Evolutionary conservation across 2,888 invertebrate species (phyloP).

Genomic region (Drosophila dives): DNA sequence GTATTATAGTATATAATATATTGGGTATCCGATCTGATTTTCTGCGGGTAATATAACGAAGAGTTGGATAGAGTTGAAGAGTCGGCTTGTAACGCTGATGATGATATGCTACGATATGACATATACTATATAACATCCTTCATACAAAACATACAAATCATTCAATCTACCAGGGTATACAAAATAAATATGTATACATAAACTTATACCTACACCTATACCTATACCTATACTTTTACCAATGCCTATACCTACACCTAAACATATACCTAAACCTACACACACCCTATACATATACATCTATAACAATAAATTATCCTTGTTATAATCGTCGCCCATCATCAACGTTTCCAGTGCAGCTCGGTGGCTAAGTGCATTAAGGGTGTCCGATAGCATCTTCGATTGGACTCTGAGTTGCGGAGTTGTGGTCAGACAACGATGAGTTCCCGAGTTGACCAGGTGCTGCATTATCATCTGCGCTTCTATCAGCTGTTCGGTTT

Average conservation of each 20-base stretch:
- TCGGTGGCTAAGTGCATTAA: not conserved
- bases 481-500: slow-evolving; percentile 76
- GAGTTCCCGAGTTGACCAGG: slow-evolving; percentile 39
- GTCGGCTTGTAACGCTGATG: no score
- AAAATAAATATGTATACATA: no score
- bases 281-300: not conserved
- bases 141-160: no score
- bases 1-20: not conserved
- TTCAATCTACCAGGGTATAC: no score
- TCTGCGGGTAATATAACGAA: no score
- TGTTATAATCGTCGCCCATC: not conserved
- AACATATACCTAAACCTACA: not conserved
- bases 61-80: no score
- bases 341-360: not conserved
- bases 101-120: no score
- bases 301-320: not conserved
- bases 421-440: slow-evolving; percentile 30
- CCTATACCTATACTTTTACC: not conserved
- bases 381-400: not conserved
- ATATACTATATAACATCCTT: no score
- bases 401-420: not conserved
- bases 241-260: not conserved
- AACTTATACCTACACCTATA: not conserved
- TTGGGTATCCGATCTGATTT: not conserved
- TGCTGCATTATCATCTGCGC: slow-evolving; percentile 62